Percentiles rank a stretch among this genome's conserved stretches.
These are phyloP conservation scores for Benthosema pterotum DNA, from an alignment of 2,797 vertebrate species.

Conservation along the genomic window DNA sequence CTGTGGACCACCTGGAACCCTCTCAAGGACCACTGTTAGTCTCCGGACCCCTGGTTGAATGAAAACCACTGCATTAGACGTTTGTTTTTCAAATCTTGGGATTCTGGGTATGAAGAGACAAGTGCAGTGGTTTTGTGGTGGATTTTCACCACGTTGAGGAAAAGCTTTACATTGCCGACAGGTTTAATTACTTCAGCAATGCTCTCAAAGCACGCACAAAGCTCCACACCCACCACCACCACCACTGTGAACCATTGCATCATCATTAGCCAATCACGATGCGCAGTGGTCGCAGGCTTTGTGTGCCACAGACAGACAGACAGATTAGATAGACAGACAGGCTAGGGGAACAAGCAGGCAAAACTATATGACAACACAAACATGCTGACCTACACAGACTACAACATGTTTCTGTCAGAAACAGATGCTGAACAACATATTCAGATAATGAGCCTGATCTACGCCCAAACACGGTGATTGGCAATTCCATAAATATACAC, in stretches of 20 bases:
- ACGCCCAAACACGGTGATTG: no score
- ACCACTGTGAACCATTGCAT: constrained; percentile 74
- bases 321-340: no score
- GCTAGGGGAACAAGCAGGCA: constrained; percentile 67
- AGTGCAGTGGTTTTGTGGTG: neutral
- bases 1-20: no score
- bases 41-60: no score
- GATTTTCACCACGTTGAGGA: constrained; percentile 29
- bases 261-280: constrained; percentile 78
- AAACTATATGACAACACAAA: constrained; percentile 51
- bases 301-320: constrained; percentile 61
- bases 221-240: constrained; percentile 51
- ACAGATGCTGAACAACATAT: constrained; percentile 20
- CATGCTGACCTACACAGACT: constrained; percentile 18
- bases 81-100: neutral
- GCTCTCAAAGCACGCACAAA: constrained; percentile 58
- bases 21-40: no score
- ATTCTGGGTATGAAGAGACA: neutral
- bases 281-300: constrained; percentile 64
- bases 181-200: constrained; percentile 71
- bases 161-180: constrained; percentile 56
- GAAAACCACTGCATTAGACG: no score
- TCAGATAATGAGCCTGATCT: constrained; percentile 1
- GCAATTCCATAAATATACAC: no score
- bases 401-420: constrained; percentile 23